Percentiles rank a stretch among this genome's conserved stretches.
Evolutionary conservation across 2,113 vertebrate species (phyloP).

Genomic region (Melanotaenia duboulayi): DNA sequence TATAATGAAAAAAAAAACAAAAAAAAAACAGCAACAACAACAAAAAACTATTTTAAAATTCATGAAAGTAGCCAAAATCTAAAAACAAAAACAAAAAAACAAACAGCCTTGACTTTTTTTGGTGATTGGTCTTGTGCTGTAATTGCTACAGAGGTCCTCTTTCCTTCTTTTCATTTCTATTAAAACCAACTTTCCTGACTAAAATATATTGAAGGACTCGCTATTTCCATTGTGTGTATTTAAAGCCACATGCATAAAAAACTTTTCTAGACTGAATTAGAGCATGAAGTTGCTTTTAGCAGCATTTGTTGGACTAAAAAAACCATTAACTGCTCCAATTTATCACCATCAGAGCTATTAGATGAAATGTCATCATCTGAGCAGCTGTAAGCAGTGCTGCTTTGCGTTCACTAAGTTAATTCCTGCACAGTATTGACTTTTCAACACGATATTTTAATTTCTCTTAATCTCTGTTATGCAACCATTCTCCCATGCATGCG

Average conservation of each 20-base stretch:
- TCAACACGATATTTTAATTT: slow-evolving; percentile 22
- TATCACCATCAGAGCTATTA: slow-evolving; percentile 17
- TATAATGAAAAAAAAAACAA: background rate
- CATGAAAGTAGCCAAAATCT: slow-evolving; percentile 17
- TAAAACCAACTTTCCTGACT: background rate
- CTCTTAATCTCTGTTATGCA: slow-evolving; percentile 53
- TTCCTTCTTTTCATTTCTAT: slow-evolving; percentile 4
- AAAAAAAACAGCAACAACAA: too few species aligned
- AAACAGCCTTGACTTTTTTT: background rate
- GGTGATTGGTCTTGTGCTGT: background rate
- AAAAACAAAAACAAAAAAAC: background rate
- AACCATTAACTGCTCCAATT: slow-evolving; percentile 15
- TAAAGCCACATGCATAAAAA: slow-evolving; percentile 20
- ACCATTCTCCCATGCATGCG: slow-evolving; percentile 19
- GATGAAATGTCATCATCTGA: slow-evolving; percentile 1
- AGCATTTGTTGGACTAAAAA: slow-evolving; percentile 5
- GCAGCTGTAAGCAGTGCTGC: background rate
- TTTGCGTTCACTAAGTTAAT: background rate
- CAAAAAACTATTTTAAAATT: slow-evolving; percentile 11
- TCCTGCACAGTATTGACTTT: slow-evolving; percentile 1
- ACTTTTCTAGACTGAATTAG: background rate
- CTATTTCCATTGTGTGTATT: background rate
- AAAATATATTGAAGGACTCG: background rate
- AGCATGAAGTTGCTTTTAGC: slow-evolving; percentile 3
- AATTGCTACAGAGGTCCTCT: background rate